These are phyloP conservation scores for Hippocampus barbouri DNA, from an alignment of 2,113 vertebrate species.

Conservation along the genomic window DNA sequence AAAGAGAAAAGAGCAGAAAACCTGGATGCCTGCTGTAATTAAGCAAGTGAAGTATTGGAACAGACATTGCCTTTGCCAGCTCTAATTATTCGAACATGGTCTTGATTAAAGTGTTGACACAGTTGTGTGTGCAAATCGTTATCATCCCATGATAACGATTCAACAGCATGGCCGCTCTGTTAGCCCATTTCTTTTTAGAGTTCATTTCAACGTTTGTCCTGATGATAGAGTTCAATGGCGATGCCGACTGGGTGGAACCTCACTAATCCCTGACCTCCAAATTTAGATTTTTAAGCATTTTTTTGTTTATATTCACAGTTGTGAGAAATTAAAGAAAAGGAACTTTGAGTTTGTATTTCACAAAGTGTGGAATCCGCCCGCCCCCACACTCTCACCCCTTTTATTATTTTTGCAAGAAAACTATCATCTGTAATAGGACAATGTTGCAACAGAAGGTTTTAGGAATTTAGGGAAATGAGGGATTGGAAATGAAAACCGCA, in stretches of 20 bases:
- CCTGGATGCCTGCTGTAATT: conserved; percentile 70
- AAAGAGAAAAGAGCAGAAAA: conserved; percentile 37
- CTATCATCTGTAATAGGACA: no score
- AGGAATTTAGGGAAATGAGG: no score
- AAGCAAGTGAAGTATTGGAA: conserved; percentile 71
- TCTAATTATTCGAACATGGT: conserved; percentile 73
- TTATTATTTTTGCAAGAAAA: no score
- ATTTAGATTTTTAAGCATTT: background rate
- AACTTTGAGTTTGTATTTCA: background rate
- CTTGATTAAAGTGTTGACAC: conserved; percentile 75
- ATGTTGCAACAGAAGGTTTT: no score
- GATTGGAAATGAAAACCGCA: no score
- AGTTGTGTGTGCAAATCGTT: conserved; percentile 64
- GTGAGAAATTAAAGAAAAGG: no score
- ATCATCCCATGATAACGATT: conserved; percentile 43
- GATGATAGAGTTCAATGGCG: background rate
- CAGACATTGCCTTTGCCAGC: conserved; percentile 63
- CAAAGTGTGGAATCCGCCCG: no score
- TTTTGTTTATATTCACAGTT: background rate
- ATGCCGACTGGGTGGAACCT: background rate
- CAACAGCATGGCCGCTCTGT: conserved; percentile 44
- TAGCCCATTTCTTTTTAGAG: conserved; percentile 4
- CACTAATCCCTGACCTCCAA: background rate
- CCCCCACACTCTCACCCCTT: no score
- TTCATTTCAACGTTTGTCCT: conserved; percentile 20